phyloP scores from a whole-genome alignment of 2,113 vertebrate species.

The Hemichromis elongatus region DNA sequence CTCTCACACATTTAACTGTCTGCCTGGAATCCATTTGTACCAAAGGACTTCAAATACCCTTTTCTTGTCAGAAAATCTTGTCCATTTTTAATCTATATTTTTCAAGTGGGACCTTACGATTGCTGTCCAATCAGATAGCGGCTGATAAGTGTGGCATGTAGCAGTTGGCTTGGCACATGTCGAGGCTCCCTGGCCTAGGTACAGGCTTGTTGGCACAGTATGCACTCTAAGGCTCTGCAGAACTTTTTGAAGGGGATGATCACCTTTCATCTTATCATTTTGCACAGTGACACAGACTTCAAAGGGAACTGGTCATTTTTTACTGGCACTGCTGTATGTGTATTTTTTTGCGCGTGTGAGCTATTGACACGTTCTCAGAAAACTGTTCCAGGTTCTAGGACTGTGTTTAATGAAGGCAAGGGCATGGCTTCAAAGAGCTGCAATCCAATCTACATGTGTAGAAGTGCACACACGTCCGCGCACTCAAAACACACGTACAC shows the following conservation, averaged over 20 bases:
- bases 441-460: constrained; percentile 53
- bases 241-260: constrained; percentile 27
- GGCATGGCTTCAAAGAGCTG: constrained; percentile 81
- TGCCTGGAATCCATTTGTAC: not conserved
- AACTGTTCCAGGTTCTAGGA: constrained; percentile 75
- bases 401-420: constrained; percentile 85
- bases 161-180: constrained; percentile 44
- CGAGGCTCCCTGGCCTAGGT: not conserved
- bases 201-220: constrained; percentile 11
- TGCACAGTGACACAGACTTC: constrained; percentile 67
- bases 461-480: constrained; percentile 3
- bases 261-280: constrained; percentile 64
- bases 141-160: constrained; percentile 56
- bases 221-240: not conserved
- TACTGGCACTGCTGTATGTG: constrained; percentile 46
- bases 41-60: constrained; percentile 29
- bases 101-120: constrained; percentile 29
- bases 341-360: not conserved
- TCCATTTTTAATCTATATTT: constrained; percentile 41
- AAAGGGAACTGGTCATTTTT: constrained; percentile 70
- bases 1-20: not conserved
- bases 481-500: not conserved
- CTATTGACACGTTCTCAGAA: constrained; percentile 76
- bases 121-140: constrained; percentile 50
- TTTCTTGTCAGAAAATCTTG: constrained; percentile 23